Evolutionary conservation across 2,113 vertebrate species (phyloP), one percentile per base, ranked within the genome.

Genomic region (Gymnobelideus leadbeateri): DNA sequence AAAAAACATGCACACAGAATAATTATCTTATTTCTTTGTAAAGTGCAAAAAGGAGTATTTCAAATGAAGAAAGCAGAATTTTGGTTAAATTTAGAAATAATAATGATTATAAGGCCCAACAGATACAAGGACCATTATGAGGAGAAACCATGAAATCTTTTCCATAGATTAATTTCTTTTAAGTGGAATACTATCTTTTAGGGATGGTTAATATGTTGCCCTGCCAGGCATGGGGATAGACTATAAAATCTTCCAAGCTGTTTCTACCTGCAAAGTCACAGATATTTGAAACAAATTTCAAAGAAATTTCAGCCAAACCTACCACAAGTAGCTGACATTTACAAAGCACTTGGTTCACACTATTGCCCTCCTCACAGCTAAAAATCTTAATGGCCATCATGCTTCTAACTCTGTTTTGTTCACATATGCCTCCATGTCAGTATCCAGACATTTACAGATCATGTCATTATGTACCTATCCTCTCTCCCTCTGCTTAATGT

Each of bases 261-360:
- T 95, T 95, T 95, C 68, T 91, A 95, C 97, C 92, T 31, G 55
- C 90, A 94, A 31, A 96, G 50, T 2, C 43, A 51, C 11, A 68
- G 51, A 16, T 91, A 94, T 77, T 92, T 50, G 50, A 91, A 52
- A 92, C 90, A 10, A 3, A 93, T 90, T 91, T 52, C 89, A 92
- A 77, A 16, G 0, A 47, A 53, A 52, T 93, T 91, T 94, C 84
- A 96, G 43, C 57, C 2, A 89, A 92, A 95, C 49, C 61, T 77
- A 50, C 46, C 21, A 43, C 43, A 24, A 89, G 6, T 47, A 49
- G 24, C 46, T 90, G 9, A 90, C 4, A 90, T 49, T 49, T n/a
- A 77, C 68, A 77, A 77, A 77, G 31, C 37, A n/a, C 37, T n/a
- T 7, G n/a, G 57, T n/a, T 77, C 89, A 68, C 4, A 77, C 37